These are phyloP conservation scores for Drosophila demipolita DNA, from an alignment of 2,888 invertebrate species.

Conservation along the genomic window DNA sequence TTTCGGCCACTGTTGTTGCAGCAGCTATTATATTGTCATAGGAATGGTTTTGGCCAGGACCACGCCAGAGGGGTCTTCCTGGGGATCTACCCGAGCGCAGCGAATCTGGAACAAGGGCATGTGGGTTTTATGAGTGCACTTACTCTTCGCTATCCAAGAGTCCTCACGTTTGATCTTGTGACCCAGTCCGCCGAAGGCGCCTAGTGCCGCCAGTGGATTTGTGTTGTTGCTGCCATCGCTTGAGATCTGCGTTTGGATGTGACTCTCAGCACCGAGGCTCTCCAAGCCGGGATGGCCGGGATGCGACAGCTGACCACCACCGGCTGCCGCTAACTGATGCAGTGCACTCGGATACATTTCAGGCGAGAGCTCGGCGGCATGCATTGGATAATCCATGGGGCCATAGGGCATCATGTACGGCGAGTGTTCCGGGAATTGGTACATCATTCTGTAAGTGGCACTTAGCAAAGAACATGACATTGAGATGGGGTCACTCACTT, in stretches of 20 bases:
- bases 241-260: conserved; percentile 81
- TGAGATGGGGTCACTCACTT: conserved; percentile 73
- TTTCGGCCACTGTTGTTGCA: conserved; percentile 69
- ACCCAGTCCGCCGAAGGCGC: conserved; percentile 75
- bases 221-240: conserved; percentile 82
- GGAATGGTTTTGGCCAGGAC: conserved; percentile 4
- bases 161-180: conserved; percentile 85
- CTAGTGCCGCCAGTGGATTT: conserved; percentile 80
- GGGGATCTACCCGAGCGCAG: conserved; percentile 32
- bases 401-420: conserved; percentile 85
- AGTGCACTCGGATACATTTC: conserved; percentile 83
- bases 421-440: conserved; percentile 83
- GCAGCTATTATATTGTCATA: conserved; percentile 50
- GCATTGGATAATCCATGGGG: conserved; percentile 83
- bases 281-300: conserved; percentile 76
- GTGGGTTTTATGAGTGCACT: conserved; percentile 56
- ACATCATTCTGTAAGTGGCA: conserved; percentile 81
- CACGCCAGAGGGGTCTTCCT: conserved; percentile 19
- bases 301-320: conserved; percentile 63
- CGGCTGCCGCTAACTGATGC: conserved; percentile 79
- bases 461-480: neutral
- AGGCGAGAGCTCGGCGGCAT: conserved; percentile 76
- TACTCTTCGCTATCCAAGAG: conserved; percentile 83
- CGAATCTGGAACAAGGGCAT: conserved; percentile 60
- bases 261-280: conserved; percentile 79